Evolutionary conservation across 37 sponge, comb jelly and placozoan genomes (phyloP).

Genomic region (Agelas oroides): DNA sequence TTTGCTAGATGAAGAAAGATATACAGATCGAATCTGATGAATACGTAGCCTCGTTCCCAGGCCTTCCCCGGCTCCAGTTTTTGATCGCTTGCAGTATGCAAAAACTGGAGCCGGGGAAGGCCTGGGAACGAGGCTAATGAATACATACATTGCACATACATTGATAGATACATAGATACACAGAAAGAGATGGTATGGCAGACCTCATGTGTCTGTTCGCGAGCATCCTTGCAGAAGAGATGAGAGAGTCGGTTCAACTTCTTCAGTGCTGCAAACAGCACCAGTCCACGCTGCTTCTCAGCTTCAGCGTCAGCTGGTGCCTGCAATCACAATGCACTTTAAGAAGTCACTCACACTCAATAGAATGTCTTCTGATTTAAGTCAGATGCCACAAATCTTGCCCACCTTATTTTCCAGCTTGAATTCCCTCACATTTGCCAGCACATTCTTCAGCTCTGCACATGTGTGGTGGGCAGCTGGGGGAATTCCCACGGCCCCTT

Average conservation of each 20-base stretch:
- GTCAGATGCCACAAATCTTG: neutral
- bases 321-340: neutral
- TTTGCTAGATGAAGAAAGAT: conserved; percentile 27
- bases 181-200: neutral
- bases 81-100: no score
- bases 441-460: conserved; percentile 6
- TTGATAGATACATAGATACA: no score
- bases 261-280: conserved; percentile 53
- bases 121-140: no score
- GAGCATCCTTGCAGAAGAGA: conserved; percentile 70
- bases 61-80: no score
- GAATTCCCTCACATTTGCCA: conserved; percentile 29
- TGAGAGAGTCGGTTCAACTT: conserved; percentile 78
- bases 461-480: conserved; percentile 32
- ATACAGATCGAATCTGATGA: neutral
- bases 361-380: no score
- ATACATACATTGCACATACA: neutral
- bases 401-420: conserved; percentile 4
- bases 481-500: conserved; percentile 32
- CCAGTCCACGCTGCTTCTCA: conserved; percentile 35
- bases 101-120: no score
- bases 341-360: no score
- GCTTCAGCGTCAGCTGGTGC: neutral
- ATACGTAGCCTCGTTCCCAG: no score
- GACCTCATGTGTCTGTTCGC: conserved; percentile 74